A percentile compares a stretch with the other conserved stretches of the same genome.
Conservation (phyloP, 2,113 vertebrate genomes). For the Nansenia antarctica region DNA sequence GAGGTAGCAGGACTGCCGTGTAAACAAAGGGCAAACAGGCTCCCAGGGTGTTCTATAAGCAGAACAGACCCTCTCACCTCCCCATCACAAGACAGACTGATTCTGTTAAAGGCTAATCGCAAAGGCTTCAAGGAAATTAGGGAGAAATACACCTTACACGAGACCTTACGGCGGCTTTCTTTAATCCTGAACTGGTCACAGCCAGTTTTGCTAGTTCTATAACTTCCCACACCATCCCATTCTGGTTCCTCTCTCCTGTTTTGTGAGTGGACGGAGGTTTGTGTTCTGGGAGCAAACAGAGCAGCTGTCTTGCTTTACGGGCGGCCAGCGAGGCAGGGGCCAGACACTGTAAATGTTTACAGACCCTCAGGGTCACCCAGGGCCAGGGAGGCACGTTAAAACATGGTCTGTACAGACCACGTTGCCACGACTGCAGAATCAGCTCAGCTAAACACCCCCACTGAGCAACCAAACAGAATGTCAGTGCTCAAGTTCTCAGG, state of each 20-base stretch:
- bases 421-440: constrained; percentile 74
- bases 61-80: constrained; percentile 24
- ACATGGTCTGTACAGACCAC: constrained; percentile 59
- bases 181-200: constrained; percentile 38
- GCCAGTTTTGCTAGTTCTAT: constrained; percentile 38
- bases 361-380: constrained; percentile 70
- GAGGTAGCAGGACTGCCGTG: constrained; percentile 35
- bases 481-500: constrained; percentile 58
- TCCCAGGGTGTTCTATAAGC: constrained; percentile 31
- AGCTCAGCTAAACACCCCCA: constrained; percentile 66
- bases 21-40: constrained; percentile 52
- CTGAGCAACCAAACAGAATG: constrained; percentile 60
- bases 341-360: constrained; percentile 78
- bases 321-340: constrained; percentile 48
- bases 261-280: constrained; percentile 65
- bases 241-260: constrained; percentile 60
- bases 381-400: constrained; percentile 71
- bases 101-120: constrained; percentile 41
- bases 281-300: constrained; percentile 63
- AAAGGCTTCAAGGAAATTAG: constrained; percentile 36
- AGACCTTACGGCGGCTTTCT: constrained; percentile 20
- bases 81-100: constrained; percentile 29
- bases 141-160: constrained; percentile 33
- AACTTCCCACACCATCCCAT: constrained; percentile 42
- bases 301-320: constrained; percentile 73